These are phyloP conservation scores for Zaprionus kolodkinae DNA, from an alignment of 1,140 invertebrate species.

Conservation along the genomic window DNA sequence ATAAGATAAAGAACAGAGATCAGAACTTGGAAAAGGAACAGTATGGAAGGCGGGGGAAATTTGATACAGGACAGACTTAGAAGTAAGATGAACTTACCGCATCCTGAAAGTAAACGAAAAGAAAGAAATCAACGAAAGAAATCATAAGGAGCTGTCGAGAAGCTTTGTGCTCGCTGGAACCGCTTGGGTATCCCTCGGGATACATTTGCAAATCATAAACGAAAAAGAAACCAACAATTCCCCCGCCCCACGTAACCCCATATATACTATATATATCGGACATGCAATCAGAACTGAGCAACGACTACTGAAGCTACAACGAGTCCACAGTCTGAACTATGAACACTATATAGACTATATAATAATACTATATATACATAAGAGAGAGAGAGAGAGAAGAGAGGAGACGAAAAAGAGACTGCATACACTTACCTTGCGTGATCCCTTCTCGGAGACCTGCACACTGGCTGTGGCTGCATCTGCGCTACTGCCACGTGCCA, in stretches of 20 bases:
- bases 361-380: conserved; percentile 23
- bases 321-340: conserved; percentile 15
- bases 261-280: conserved; percentile 21
- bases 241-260: background rate
- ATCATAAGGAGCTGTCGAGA: conserved; percentile 60
- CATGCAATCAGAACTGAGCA: conserved; percentile 57
- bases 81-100: conserved; percentile 80
- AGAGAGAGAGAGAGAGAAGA: background rate
- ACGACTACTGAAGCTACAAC: conserved; percentile 32
- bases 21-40: background rate
- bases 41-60: background rate
- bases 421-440: conserved; percentile 74
- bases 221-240: conserved; percentile 12
- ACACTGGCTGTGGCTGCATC: conserved; percentile 59
- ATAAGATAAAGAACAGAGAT: background rate
- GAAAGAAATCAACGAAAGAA: conserved; percentile 81
- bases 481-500: conserved; percentile 56
- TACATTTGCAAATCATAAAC: conserved; percentile 17
- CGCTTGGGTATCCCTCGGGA: conserved; percentile 22
- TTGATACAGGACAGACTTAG: conserved; percentile 34
- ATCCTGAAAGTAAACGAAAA: conserved; percentile 84
- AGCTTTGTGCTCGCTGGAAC: background rate
- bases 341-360: background rate
- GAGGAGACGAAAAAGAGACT: background rate
- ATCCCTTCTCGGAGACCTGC: conserved; percentile 75